phyloP scores from a whole-genome alignment of 2,113 vertebrate species.

The Sitta europaea region DNA sequence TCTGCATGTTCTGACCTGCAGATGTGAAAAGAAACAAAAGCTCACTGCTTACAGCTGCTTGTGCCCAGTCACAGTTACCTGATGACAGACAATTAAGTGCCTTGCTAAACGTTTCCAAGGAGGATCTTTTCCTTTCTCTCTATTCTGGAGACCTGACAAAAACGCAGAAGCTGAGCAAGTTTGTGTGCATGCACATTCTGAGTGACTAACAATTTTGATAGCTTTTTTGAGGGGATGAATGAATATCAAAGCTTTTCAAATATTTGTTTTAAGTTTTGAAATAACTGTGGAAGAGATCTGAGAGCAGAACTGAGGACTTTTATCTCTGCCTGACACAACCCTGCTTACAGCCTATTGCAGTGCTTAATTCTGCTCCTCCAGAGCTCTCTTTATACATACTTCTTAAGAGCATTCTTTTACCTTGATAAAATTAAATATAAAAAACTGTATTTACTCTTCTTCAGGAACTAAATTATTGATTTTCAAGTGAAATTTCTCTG shows the following conservation, averaged over 20 bases:
- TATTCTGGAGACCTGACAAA: not conserved
- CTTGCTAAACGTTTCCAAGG: not conserved
- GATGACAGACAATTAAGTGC: not conserved
- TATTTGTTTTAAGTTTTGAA: not conserved
- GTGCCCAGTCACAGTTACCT: not conserved
- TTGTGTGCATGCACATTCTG: not conserved
- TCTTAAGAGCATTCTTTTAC: not conserved
- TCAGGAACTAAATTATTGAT: not conserved
- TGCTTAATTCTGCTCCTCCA: not conserved
- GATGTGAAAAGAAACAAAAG: not conserved
- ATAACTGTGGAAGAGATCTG: not conserved
- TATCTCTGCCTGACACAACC: not conserved
- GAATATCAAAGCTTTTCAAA: not conserved
- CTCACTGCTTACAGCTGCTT: not conserved
- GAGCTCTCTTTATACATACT: not conserved
- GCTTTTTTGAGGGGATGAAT: not conserved
- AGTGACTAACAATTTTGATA: not conserved
- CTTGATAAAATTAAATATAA: not conserved
- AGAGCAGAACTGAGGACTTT: not conserved
- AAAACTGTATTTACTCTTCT: not conserved
- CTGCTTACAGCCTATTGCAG: not conserved
- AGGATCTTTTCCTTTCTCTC: not conserved
- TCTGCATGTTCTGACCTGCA: not conserved
- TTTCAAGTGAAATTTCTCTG: not conserved
- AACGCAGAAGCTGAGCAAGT: fast-evolving